Conservation (phyloP, 2,888 invertebrate genomes). For the Lasioglossum morio region DNA sequence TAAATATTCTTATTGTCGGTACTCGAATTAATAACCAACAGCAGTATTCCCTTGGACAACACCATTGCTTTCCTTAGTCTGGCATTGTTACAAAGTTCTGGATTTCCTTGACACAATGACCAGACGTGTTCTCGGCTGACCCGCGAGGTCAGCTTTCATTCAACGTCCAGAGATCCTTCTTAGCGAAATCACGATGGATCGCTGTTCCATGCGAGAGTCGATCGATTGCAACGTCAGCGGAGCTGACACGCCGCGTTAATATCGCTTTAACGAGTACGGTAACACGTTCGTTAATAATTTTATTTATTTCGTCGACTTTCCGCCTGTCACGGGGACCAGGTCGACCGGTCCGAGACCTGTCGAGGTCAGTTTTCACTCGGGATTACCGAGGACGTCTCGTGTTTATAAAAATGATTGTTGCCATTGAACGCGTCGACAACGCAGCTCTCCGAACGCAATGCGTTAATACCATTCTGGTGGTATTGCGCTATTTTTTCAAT, state of each 20-base stretch:
- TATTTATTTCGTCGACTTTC: not conserved
- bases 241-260: not conserved
- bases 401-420: not conserved
- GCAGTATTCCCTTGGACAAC: not conserved
- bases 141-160: slow-evolving; percentile 12
- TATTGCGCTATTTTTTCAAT: not conserved
- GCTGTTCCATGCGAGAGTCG: too few species aligned
- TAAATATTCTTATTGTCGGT: not conserved
- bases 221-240: not conserved
- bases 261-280: not conserved
- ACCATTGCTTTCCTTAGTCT: slow-evolving; percentile 3
- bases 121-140: not conserved
- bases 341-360: not conserved
- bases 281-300: not conserved
- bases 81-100: not conserved
- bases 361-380: slow-evolving; percentile 9
- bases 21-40: not conserved
- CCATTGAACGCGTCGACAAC: not conserved
- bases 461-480: not conserved
- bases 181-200: not conserved
- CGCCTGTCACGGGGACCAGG: not conserved
- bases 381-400: not conserved
- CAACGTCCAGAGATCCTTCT: not conserved
- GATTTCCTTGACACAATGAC: slow-evolving; percentile 23
- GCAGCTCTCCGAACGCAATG: not conserved